Conservation (phyloP, 2,113 vertebrate genomes). For the Marcusenius ussheri region DNA sequence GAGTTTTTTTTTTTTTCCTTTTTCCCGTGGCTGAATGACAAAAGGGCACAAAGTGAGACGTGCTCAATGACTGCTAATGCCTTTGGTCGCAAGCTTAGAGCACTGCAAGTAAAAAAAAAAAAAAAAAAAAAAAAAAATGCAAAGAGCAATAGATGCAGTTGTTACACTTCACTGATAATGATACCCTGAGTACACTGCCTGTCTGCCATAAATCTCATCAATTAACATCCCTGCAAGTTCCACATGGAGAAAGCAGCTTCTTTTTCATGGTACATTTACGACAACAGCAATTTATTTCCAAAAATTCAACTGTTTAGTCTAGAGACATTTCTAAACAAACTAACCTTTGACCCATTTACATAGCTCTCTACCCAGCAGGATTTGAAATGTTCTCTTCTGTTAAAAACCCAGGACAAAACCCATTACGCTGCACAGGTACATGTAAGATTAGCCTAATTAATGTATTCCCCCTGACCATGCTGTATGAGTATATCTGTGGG, state of each 20-base stretch:
- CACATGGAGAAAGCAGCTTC: slow-evolving; percentile 42
- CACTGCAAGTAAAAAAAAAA: slow-evolving; percentile 35
- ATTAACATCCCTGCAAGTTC: slow-evolving; percentile 59
- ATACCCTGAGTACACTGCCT: slow-evolving; percentile 64
- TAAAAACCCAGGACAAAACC: slow-evolving; percentile 4
- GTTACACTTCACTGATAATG: slow-evolving; percentile 67
- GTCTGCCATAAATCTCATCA: slow-evolving; percentile 68
- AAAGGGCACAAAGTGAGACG: slow-evolving; percentile 18
- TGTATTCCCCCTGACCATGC: neutral
- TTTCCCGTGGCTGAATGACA: slow-evolving; percentile 9
- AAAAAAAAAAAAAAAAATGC: slow-evolving; percentile 38
- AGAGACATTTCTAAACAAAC: slow-evolving; percentile 47
- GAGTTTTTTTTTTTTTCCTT: neutral
- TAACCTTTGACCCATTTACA: slow-evolving; percentile 38
- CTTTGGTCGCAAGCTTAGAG: slow-evolving; percentile 9
- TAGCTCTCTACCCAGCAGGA: slow-evolving; percentile 2
- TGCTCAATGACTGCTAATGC: slow-evolving; percentile 3
- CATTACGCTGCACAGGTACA: neutral
- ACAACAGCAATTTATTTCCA: slow-evolving; percentile 61
- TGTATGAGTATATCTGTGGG: neutral
- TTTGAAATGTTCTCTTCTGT: neutral
- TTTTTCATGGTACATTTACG: slow-evolving; percentile 68
- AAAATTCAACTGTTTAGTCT: slow-evolving; percentile 63
- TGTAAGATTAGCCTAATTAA: neutral
- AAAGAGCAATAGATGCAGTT: slow-evolving; percentile 66